Conservation (phyloP, 2,888 invertebrate species). For the Aphodius granarius region DNA sequence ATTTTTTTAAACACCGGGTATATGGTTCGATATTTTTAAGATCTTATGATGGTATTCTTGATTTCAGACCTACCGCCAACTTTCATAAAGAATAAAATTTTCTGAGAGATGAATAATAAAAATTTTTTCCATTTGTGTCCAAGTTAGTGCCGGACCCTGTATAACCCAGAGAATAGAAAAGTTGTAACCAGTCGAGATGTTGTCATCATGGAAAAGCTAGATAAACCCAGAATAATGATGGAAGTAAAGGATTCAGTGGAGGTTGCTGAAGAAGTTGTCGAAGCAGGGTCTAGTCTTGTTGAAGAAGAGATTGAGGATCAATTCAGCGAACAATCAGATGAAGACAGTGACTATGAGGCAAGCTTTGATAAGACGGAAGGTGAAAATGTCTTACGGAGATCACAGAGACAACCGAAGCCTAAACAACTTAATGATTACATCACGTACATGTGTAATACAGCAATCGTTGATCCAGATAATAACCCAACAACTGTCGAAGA, state of each 20-base stretch:
- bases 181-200: constrained; percentile 27
- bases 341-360: neutral
- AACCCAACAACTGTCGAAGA: constrained; percentile 31
- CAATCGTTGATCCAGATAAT: constrained; percentile 18
- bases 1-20: too few species aligned
- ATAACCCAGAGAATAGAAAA: constrained; percentile 20
- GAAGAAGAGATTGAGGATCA: neutral
- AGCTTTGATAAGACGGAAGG: neutral
- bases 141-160: too few species aligned
- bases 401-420: constrained; percentile 29
- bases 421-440: constrained; percentile 34
- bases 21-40: too few species aligned
- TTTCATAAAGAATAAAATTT: too few species aligned
- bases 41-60: too few species aligned
- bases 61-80: too few species aligned
- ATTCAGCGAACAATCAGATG: constrained; percentile 1
- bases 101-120: too few species aligned
- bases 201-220: constrained; percentile 27
- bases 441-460: constrained; percentile 31
- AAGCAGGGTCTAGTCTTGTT: neutral
- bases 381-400: constrained; percentile 28
- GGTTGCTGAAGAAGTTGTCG: constrained; percentile 21
- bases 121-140: too few species aligned
- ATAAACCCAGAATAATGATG: constrained; percentile 9
- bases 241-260: constrained; percentile 1